These are phyloP conservation scores for Anhinga anhinga DNA, from an alignment of 2,113 vertebrate species.

Conservation along the genomic window DNA sequence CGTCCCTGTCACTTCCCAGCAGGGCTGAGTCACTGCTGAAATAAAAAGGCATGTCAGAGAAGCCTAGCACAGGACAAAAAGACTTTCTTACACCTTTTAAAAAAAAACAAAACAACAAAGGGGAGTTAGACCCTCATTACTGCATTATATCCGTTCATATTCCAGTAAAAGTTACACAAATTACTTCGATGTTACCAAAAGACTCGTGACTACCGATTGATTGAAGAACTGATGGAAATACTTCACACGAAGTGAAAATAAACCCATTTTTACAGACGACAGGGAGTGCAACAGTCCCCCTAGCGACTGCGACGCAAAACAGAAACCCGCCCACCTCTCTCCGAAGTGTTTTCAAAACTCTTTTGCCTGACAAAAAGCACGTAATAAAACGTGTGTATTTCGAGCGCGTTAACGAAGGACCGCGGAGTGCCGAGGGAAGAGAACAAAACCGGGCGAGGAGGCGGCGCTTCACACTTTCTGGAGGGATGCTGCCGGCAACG, in stretches of 20 bases:
- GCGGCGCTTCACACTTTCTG: accelerated
- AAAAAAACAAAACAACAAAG: neutral
- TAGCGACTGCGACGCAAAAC: neutral
- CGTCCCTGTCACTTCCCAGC: neutral
- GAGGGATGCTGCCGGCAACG: neutral
- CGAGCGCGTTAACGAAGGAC: accelerated
- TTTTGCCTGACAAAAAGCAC: accelerated
- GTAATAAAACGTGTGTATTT: accelerated
- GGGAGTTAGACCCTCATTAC: too few species aligned
- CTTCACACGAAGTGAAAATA: accelerated
- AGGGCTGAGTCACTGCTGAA: neutral
- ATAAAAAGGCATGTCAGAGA: neutral
- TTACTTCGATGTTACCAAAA: neutral
- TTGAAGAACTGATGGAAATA: accelerated
- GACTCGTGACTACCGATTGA: neutral
- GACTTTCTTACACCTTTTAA: neutral
- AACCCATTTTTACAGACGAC: accelerated
- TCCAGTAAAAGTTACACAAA: neutral
- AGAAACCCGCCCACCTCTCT: accelerated
- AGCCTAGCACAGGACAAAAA: neutral
- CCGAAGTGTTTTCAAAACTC: accelerated
- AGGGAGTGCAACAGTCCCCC: neutral
- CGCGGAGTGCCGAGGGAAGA: neutral
- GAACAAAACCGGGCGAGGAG: too few species aligned
- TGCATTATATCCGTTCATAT: accelerated